Conservation (phyloP, 2,113 vertebrate species). For the Chaetodon trifascialis region DNA sequence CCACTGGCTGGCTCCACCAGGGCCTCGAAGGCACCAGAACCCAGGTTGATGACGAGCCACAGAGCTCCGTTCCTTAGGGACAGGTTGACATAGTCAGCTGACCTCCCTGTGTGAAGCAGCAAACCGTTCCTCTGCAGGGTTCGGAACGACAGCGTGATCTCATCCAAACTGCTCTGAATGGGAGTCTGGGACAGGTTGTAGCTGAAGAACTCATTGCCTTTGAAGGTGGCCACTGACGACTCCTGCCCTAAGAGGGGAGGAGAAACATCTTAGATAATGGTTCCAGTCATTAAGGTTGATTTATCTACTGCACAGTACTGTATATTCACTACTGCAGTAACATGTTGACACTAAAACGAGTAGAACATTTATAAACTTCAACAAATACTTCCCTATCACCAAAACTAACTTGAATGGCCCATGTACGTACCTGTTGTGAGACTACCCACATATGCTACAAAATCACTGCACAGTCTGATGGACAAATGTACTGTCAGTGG, state of each 20-base stretch:
- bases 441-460: neutral
- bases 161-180: conserved; percentile 97
- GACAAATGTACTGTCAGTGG: neutral
- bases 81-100: conserved; percentile 95
- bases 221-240: conserved; percentile 95
- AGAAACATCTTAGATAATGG: conserved; percentile 52
- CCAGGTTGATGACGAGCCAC: conserved; percentile 96
- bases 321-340: conserved; percentile 1
- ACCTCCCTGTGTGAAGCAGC: conserved; percentile 95
- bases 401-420: conserved; percentile 1
- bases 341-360: conserved; percentile 17
- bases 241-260: conserved; percentile 86
- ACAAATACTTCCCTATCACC: neutral
- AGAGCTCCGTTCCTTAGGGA: conserved; percentile 94
- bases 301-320: conserved; percentile 18
- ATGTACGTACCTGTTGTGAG: conserved; percentile 3
- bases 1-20: conserved; percentile 94
- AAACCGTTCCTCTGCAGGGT: conserved; percentile 94
- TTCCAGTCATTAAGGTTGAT: neutral
- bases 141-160: conserved; percentile 95
- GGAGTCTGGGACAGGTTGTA: conserved; percentile 96
- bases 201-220: conserved; percentile 97
- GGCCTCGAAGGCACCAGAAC: conserved; percentile 95
- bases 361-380: neutral
- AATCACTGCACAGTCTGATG: conserved; percentile 15